These are phyloP conservation scores for Heptranchias perlo DNA, from an alignment of 2,113 vertebrate species.

Conservation along the genomic window DNA sequence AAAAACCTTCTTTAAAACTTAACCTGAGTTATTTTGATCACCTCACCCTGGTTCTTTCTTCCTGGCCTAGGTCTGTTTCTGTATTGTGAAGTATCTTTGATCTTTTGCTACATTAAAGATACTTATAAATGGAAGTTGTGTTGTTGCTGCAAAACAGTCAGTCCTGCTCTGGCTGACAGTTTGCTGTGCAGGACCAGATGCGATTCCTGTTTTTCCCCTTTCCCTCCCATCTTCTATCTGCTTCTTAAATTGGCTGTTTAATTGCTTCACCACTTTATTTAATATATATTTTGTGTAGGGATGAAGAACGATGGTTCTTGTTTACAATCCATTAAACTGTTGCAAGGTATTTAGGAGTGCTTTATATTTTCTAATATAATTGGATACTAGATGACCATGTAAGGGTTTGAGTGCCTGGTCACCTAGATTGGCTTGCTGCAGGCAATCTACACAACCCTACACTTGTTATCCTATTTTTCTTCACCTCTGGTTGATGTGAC, in stretches of 20 bases:
- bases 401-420: background rate
- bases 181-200: background rate
- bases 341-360: background rate
- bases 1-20: background rate
- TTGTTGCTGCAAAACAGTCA: background rate
- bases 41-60: background rate
- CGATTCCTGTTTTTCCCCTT: background rate
- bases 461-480: background rate
- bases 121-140: background rate
- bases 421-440: background rate
- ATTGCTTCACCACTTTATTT: too few relatives aligned
- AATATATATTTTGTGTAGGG: too few relatives aligned
- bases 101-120: background rate
- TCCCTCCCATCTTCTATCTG: too few relatives aligned
- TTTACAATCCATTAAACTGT: background rate
- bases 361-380: too few relatives aligned
- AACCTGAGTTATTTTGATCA: background rate
- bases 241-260: too few relatives aligned
- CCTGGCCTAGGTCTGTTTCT: background rate
- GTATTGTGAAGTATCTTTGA: background rate
- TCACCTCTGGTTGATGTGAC: background rate
- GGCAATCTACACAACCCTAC: background rate
- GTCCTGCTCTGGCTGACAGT: background rate
- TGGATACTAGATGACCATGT: background rate
- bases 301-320: too few relatives aligned